phyloP scores from a whole-genome alignment of 2,113 vertebrate genomes.

The Argyrosomus japonicus region DNA sequence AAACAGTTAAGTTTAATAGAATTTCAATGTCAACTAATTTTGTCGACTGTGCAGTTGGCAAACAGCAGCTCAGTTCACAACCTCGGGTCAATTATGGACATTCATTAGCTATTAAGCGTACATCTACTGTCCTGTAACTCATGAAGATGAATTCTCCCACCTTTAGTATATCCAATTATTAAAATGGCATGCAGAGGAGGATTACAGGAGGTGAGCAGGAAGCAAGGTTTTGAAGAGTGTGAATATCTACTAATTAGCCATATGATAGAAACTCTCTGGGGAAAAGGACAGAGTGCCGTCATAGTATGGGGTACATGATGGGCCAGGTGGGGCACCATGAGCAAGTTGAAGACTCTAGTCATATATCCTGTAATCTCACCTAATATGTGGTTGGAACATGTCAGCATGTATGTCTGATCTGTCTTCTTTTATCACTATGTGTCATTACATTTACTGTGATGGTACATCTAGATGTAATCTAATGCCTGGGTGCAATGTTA shows the following conservation, averaged over 20 bases:
- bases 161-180: slow-evolving; percentile 47
- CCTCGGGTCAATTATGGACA: slow-evolving; percentile 7
- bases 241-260: slow-evolving; percentile 54
- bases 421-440: not conserved
- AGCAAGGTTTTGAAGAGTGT: slow-evolving; percentile 24
- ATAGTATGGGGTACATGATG: not conserved
- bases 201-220: slow-evolving; percentile 35
- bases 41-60: not conserved
- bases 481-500: not conserved
- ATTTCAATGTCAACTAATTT: not conserved
- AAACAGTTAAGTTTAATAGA: not conserved
- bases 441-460: not conserved
- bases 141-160: slow-evolving; percentile 12
- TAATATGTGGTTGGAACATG: not conserved
- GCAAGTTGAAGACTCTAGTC: not conserved
- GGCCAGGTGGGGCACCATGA: slow-evolving; percentile 7
- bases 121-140: slow-evolving; percentile 4
- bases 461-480: not conserved
- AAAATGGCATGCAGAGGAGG: slow-evolving; percentile 17
- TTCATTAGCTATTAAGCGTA: not conserved
- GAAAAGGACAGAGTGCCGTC: slow-evolving; percentile 9
- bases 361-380: slow-evolving; percentile 9
- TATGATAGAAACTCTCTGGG: slow-evolving; percentile 37
- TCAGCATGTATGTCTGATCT: not conserved
- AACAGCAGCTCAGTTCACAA: not conserved